Evolutionary conservation across 1,140 invertebrate genomes (phyloP), one percentile per base, ranked within the genome.

Genomic region (Solenopsis fugax): DNA sequence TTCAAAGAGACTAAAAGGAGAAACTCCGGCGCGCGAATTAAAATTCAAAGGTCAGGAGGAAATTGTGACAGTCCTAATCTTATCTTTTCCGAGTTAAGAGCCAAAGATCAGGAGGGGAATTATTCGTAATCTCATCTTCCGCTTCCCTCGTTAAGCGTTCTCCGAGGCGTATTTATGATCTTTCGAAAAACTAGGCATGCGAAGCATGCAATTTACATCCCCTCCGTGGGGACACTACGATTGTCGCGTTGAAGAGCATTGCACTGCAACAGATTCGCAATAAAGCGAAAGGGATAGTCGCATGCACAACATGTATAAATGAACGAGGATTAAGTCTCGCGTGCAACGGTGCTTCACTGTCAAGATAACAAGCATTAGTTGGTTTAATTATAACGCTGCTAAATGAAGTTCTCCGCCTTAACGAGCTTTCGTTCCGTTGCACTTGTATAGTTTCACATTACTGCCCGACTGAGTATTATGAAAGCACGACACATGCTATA

Each of bases 291-390:
- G 54, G 21, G 37, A 71, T 54, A 56, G 24, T 24, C 16, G 45
- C 76, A 52, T 52, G 77, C 62, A 24, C 21, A 12, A 41, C 41
- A 41, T 41, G 54, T 72, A 82, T 82, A 71, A 82, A 73, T 73
- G 80, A 73, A 73, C 80, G 21, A 12, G 67, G 24, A 73, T 82
- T 82, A 82, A 82, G 41, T 82, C 80, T 82, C n/a, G 52, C 80
- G 6, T 48, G 21, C 34, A 72, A 72, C 24, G 52, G 21, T 73
- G 67, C 24, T 73, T 82, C 67, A 48, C 67, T 72, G 67, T 82
- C 80, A 82, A 82, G 80, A 72, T 82, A 82, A 72, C 65, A 72
- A 73, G 80, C 67, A 82, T 82, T 82, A 73, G 52, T 56, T 72
- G 67, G 41, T 73, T 82, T 82, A 82, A 82, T 73, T 82, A 82